Evolutionary conservation across 1,140 invertebrate species (phyloP).

Genomic region (Solenopsis invicta): DNA sequence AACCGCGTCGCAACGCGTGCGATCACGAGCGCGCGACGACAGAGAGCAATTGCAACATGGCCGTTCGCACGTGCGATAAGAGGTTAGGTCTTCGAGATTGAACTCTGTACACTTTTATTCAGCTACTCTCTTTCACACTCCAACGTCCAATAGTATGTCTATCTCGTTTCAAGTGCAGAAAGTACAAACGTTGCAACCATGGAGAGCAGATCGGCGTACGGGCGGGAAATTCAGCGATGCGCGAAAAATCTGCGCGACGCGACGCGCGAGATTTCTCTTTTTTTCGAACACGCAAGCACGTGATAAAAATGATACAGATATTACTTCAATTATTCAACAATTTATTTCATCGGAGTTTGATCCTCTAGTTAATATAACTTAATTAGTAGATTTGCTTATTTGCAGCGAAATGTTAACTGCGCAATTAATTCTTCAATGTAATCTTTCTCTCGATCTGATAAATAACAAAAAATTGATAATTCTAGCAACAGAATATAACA

Average conservation of each 20-base stretch:
- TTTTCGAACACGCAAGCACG: neutral
- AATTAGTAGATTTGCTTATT: neutral
- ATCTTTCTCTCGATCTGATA: neutral
- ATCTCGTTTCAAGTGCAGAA: neutral
- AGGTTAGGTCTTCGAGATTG: neutral
- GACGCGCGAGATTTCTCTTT: neutral
- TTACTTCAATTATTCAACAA: no score
- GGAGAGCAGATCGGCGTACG: neutral
- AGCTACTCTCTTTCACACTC: neutral
- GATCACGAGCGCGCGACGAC: slow-evolving; percentile 19
- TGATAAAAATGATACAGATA: neutral
- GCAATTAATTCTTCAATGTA: neutral
- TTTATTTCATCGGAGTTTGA: no score
- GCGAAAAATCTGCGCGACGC: slow-evolving; percentile 25
- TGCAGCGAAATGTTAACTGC: neutral
- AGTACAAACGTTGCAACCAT: neutral
- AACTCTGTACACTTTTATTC: neutral
- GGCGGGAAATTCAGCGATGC: slow-evolving; percentile 22
- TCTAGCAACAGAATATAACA: neutral
- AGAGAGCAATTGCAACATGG: slow-evolving; percentile 34
- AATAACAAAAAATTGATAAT: neutral
- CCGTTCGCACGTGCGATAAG: slow-evolving; percentile 43
- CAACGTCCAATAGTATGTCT: neutral
- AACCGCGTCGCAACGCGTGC: neutral
- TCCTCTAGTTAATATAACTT: no score